Evolutionary conservation across 2,113 vertebrate genomes (phyloP).

Genomic region (Dicaeum eximium): DNA sequence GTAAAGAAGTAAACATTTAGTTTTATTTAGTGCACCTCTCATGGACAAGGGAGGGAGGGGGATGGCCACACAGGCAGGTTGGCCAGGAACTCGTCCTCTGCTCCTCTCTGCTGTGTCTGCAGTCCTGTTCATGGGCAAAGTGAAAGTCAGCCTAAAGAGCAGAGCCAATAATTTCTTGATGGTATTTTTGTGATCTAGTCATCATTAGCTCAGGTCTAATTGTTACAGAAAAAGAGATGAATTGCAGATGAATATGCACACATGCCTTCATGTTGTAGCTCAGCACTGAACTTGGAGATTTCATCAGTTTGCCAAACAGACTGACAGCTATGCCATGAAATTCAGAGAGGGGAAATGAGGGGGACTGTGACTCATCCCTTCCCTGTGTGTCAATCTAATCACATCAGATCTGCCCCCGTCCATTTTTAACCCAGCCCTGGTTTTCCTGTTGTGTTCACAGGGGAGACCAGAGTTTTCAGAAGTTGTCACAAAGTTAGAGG

Average conservation of each 20-base stretch:
- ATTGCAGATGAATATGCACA: background rate
- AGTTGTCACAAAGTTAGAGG: constrained; percentile 88
- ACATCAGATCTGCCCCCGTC: background rate
- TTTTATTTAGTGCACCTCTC: background rate
- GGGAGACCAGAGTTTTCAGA: constrained; percentile 93
- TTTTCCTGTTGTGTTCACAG: constrained; percentile 58
- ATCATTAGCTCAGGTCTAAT: background rate
- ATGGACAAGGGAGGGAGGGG: rapidly evolving
- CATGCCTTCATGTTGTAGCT: rapidly evolving
- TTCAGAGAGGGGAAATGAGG: background rate
- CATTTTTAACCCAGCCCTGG: background rate
- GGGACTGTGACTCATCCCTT: background rate
- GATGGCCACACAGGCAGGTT: background rate
- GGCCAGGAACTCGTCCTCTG: background rate
- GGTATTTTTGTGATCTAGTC: background rate
- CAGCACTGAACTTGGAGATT: background rate
- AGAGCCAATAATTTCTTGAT: background rate
- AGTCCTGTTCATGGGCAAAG: background rate
- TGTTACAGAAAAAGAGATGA: background rate
- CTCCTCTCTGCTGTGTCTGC: background rate
- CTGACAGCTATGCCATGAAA: background rate
- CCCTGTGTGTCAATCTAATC: background rate
- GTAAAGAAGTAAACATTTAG: background rate
- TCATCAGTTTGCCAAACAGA: background rate
- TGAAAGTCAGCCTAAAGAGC: background rate